phyloP scores from a whole-genome alignment of 2,797 vertebrate species.

The Petrocephalus sullivani region DNA sequence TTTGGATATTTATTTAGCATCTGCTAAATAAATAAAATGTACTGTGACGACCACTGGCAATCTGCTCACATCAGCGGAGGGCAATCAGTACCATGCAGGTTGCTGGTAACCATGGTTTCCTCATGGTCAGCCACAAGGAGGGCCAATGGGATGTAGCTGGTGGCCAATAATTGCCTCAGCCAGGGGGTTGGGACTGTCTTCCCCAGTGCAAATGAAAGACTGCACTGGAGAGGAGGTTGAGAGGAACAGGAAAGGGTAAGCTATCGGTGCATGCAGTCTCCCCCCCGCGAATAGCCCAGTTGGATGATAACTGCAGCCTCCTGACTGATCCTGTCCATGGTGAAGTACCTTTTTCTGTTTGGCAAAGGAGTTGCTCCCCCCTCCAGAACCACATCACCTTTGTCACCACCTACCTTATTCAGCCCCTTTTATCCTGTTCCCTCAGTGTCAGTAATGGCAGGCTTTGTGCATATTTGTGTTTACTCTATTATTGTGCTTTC shows the following conservation, averaged over 20 bases:
- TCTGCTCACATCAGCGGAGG: neutral
- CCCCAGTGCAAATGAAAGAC: neutral
- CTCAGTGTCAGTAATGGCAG: neutral
- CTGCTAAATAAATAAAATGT: neutral
- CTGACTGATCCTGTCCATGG: neutral
- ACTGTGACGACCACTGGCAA: neutral
- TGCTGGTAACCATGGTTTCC: slow-evolving; percentile 4
- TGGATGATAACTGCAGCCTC: neutral
- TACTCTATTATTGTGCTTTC: neutral
- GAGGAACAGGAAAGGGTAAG: neutral
- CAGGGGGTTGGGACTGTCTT: neutral
- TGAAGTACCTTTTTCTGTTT: neutral
- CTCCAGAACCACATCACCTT: neutral
- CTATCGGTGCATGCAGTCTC: neutral
- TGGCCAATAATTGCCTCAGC: neutral
- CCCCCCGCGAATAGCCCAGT: neutral
- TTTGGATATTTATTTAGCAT: neutral
- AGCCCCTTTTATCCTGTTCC: neutral
- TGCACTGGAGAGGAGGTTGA: neutral
- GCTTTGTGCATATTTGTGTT: neutral
- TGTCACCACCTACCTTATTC: neutral
- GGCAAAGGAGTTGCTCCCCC: neutral
- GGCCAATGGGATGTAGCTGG: neutral
- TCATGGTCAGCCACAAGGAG: neutral
- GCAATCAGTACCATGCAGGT: neutral